Evolutionary conservation across 2,888 invertebrate species (phyloP), one percentile per base, ranked within the genome.

Genomic region (Fragum sueziense): DNA sequence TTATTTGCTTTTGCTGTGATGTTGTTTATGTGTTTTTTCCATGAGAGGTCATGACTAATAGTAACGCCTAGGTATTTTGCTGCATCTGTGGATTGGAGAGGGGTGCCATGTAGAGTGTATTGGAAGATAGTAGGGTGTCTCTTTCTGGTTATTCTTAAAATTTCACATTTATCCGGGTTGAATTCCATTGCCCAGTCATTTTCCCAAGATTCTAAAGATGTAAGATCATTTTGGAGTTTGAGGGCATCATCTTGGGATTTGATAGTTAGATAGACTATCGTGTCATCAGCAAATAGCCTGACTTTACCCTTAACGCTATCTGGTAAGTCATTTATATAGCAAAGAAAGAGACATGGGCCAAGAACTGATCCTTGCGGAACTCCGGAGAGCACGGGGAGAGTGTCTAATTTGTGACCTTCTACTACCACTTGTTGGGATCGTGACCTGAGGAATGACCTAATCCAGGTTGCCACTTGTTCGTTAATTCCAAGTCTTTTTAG

Each of bases 181-280:
- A 69, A 69, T 47, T 57, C 97, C 79, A 97, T 71, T 9, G 70
- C 2, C 71, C 76, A 71, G 20, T 62, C 41, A 2, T 17, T 22
- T 71, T 68, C 72, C 76, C 47, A 76, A 6, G 22, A 7, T 72
- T 76, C 72, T 1, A 76, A 33, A 20, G 11, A n/a, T 22, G 14
- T 14, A 0, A 76, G 34, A 29, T 76, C 76, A 33, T 62, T 54
- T 68, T 74, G 67, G n/a, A 74, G 41, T 20, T n/a, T 69, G 25
- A 57, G 6, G 14, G 57, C 51, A 47, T 51, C 70, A 25, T 2
- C 17, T 27, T 14, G 11, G 7, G n/a, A 70, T 14, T 52, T 25
- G 17, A 70, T 33, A 2, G 70, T 70, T n/a, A 70, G 31, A 31
- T 54, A 70, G 2, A 70, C 25, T 14, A 70, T 70, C 4, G 70